phyloP scores from a whole-genome alignment of 2,888 invertebrate genomes.

The Gortyna flavago region DNA sequence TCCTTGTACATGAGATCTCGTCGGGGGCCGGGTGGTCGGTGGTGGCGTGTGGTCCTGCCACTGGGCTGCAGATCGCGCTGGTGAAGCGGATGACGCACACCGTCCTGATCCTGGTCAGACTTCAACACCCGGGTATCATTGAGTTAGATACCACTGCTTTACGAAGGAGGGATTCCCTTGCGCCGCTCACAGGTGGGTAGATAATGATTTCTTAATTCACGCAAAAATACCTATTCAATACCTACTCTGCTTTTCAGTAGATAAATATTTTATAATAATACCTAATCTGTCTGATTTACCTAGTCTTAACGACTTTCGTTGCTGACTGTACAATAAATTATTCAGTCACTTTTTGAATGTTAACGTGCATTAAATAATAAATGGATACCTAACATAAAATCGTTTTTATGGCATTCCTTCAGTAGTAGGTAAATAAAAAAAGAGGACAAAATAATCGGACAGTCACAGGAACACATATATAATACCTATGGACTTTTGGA shows the following conservation, averaged over 20 bases:
- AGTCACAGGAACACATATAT: slow-evolving; percentile 1
- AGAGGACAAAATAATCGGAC: neutral
- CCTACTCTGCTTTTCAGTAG: neutral
- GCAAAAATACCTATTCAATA: neutral
- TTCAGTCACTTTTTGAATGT: neutral
- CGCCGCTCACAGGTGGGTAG: slow-evolving; percentile 79
- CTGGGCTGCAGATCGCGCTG: slow-evolving; percentile 92
- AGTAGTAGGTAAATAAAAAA: neutral
- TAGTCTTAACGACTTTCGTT: neutral
- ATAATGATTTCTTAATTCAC: neutral
- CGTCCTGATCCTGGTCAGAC: slow-evolving; percentile 91
- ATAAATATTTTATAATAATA: too few relatives aligned
- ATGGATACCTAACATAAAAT: neutral
- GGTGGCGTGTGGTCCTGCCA: slow-evolving; percentile 89
- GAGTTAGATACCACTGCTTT: slow-evolving; percentile 91
- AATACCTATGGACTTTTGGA: too few relatives aligned
- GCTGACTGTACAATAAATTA: neutral
- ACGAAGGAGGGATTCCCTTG: slow-evolving; percentile 89
- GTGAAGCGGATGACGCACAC: slow-evolving; percentile 90
- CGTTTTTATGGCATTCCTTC: neutral
- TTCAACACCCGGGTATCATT: slow-evolving; percentile 91
- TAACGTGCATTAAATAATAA: neutral
- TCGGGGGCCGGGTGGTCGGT: slow-evolving; percentile 91
- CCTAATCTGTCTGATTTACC: too few relatives aligned
- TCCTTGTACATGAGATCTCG: slow-evolving; percentile 92